Evolutionary conservation across 2,888 invertebrate species (phyloP).

Genomic region (Drosophila testacea): DNA sequence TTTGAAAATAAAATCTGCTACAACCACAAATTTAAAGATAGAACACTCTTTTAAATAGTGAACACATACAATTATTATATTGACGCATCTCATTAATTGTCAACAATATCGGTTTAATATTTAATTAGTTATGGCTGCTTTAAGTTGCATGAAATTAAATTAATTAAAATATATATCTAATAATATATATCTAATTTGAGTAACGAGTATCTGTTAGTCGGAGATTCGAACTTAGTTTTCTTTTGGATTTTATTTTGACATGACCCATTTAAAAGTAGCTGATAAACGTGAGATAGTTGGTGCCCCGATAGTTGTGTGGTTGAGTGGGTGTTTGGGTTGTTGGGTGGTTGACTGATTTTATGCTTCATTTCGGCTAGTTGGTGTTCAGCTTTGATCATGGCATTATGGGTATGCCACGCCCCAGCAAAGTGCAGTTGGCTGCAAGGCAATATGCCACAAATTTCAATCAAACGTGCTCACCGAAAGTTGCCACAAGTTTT

Average conservation of each 20-base stretch:
- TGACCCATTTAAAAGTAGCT: slow-evolving; percentile 40
- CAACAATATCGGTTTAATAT: no score
- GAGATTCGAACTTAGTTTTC: no score
- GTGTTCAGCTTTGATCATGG: slow-evolving; percentile 48
- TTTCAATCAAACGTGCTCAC: slow-evolving; percentile 80
- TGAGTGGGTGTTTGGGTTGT: neutral
- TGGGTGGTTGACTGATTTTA: slow-evolving; percentile 47
- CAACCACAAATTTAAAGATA: no score
- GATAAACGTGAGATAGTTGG: slow-evolving; percentile 39
- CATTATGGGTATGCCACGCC: slow-evolving; percentile 47
- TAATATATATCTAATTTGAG: no score
- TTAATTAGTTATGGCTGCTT: no score
- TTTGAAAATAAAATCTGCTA: no score
- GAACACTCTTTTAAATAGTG: no score
- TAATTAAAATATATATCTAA: no score
- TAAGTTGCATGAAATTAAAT: no score
- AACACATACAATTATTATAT: no score
- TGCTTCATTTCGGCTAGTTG: slow-evolving; percentile 52
- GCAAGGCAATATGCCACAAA: slow-evolving; percentile 76
- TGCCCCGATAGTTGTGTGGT: neutral
- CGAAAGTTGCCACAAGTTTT: slow-evolving; percentile 72
- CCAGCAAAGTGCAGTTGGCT: slow-evolving; percentile 40
- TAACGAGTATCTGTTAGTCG: no score
- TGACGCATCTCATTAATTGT: no score
- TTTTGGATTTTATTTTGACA: neutral